These are phyloP conservation scores for Hypselothyrea guttata DNA, from an alignment of 2,888 invertebrate species.

Conservation along the genomic window DNA sequence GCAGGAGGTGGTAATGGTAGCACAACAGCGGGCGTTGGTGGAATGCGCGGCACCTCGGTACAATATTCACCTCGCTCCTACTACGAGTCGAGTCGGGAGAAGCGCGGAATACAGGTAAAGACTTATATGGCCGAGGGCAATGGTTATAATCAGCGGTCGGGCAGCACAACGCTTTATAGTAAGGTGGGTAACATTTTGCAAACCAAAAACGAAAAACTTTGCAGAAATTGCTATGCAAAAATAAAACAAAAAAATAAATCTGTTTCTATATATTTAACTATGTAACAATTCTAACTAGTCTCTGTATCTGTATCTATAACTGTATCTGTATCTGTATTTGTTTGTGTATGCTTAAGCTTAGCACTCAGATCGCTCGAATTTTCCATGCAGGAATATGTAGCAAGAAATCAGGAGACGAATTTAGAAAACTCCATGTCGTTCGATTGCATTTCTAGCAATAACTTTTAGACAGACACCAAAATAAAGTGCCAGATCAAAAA, in stretches of 20 bases:
- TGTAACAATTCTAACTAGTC: too few relatives aligned
- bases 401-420: too few relatives aligned
- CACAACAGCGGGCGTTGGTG: constrained; percentile 55
- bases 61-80: constrained; percentile 83
- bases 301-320: constrained; percentile 17
- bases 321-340: constrained; percentile 2
- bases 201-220: constrained; percentile 55
- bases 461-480: too few relatives aligned
- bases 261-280: constrained; percentile 11
- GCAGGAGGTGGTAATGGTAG: constrained; percentile 71
- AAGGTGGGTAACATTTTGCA: constrained; percentile 87
- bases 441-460: too few relatives aligned
- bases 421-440: too few relatives aligned
- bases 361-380: too few relatives aligned
- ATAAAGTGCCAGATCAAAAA: too few relatives aligned
- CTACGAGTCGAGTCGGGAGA: constrained; percentile 83
- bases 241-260: constrained; percentile 18
- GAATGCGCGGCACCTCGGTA: constrained; percentile 79
- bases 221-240: constrained; percentile 55
- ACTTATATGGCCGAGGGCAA: constrained; percentile 97
- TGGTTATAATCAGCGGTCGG: constrained; percentile 89
- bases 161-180: constrained; percentile 89
- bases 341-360: too few relatives aligned
- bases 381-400: too few relatives aligned
- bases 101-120: constrained; percentile 94